Base-by-base conservation (phyloP, 2,797 vertebrate species). In the Pseudochaenichthys georgianus region DNA sequence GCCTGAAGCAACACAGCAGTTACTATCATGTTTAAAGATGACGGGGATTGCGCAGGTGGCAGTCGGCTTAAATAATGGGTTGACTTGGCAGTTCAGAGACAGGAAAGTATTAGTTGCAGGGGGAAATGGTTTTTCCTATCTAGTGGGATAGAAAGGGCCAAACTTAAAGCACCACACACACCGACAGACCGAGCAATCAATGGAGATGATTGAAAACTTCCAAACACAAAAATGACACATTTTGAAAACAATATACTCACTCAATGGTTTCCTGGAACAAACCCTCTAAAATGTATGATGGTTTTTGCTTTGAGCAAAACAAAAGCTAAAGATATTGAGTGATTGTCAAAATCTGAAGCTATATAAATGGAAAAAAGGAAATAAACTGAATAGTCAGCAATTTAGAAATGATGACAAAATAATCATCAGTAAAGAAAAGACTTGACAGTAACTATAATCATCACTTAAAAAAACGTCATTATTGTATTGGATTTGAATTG, bases 1-100 rank as follows among this genome's bases (percentile, higher is more conserved):
- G 77, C 85, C 85, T 85, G 64, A 51, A 84, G 86, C 81, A 76
- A 78, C 77, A 68, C 75, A 66, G 75, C 73, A 43, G 71, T 68
- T 75, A 70, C 77, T 83, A 85, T 89, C 83, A 83, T 81, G 80
- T 92, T 88, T 88, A 89, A 87, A 91, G 89, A 91, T 90, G 85
- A 86, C 80, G 76, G 64, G 62, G 82, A 81, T 86, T 85, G 73
- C 81, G 88, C 88, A 84, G 78, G 83, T 90, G 82, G 82, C 87
- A 91, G 85, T 81, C 71, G 21, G 73, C 85, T 89, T 87, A 82
- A 90, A 83, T 85, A 88, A 84, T 80, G 65, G 77, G 82, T 83
- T 72, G 69, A 88, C 79, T 87, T 70, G 67, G 74, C 82, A 78
- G 76, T 84, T 91, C 82, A 77, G 70, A 81, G 91, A 87, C 82